Percentiles rank a stretch among this genome's conserved stretches.
Evolutionary conservation across 1,140 invertebrate species (phyloP).

Genomic region (Zaprionus tsacasi): DNA sequence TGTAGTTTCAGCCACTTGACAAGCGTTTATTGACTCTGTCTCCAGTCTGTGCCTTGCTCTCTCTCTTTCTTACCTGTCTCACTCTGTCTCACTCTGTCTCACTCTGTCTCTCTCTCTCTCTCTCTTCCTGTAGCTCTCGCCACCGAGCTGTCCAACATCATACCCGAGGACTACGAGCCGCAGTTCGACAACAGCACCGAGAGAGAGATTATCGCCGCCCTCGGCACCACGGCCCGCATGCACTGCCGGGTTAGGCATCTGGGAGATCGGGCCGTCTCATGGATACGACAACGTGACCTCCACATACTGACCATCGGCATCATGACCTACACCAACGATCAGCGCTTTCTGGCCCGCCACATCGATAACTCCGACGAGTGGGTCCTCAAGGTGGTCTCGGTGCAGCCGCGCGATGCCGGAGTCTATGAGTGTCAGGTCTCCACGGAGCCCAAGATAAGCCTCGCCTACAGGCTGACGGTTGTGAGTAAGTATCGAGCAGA

Average conservation of each 20-base stretch:
- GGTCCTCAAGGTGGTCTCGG: slow-evolving; percentile 92
- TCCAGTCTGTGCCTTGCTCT: background rate
- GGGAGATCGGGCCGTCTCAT: slow-evolving; percentile 93
- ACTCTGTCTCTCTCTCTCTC: background rate
- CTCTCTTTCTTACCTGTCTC: background rate
- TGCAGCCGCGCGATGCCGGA: slow-evolving; percentile 90
- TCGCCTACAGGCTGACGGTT: slow-evolving; percentile 91
- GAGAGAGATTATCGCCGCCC: slow-evolving; percentile 92
- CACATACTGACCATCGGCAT: slow-evolving; percentile 91
- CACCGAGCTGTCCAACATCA: slow-evolving; percentile 72
- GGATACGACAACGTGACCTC: slow-evolving; percentile 90
- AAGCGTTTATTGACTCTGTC: slow-evolving; percentile 38
- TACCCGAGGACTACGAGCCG: slow-evolving; percentile 86
- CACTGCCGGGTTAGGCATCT: slow-evolving; percentile 93
- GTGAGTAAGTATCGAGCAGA: slow-evolving; percentile 88
- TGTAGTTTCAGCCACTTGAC: slow-evolving; percentile 33
- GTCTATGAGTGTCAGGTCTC: slow-evolving; percentile 95
- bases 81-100: background rate
- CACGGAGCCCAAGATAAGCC: slow-evolving; percentile 93
- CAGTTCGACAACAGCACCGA: slow-evolving; percentile 95
- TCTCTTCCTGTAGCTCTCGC: slow-evolving; percentile 37
- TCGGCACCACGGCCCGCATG: slow-evolving; percentile 93
- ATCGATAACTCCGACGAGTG: slow-evolving; percentile 94
- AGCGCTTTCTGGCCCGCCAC: slow-evolving; percentile 90
- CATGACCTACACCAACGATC: slow-evolving; percentile 91